These are phyloP conservation scores for Heliconius congener DNA, from an alignment of 1,140 invertebrate species.

Conservation along the genomic window DNA sequence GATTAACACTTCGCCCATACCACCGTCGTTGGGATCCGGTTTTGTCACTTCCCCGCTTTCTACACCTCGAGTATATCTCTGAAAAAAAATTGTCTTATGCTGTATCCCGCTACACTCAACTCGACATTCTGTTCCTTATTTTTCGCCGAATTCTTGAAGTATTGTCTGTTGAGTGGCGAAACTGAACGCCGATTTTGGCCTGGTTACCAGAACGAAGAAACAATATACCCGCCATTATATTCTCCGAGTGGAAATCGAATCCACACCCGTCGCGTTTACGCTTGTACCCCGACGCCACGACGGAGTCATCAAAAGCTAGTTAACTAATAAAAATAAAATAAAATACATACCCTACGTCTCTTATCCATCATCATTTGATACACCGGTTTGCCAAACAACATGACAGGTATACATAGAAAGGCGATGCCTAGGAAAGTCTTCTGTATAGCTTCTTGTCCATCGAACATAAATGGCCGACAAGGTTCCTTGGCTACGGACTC, in stretches of 20 bases:
- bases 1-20: conserved; percentile 92
- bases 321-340: not conserved
- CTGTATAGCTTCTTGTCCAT: conserved; percentile 89
- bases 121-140: too few relatives aligned
- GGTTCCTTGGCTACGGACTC: conserved; percentile 62
- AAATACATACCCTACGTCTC: conserved; percentile 53
- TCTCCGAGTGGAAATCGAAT: too few relatives aligned
- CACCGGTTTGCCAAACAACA: conserved; percentile 96
- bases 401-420: conserved; percentile 95
- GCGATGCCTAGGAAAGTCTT: conserved; percentile 91
- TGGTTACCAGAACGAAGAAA: too few relatives aligned
- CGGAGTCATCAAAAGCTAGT: not conserved
- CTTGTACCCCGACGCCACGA: not conserved
- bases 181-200: too few relatives aligned
- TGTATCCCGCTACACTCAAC: too few relatives aligned
- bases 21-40: conserved; percentile 84
- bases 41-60: conserved; percentile 63
- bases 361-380: conserved; percentile 84
- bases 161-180: too few relatives aligned
- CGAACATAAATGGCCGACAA: conserved; percentile 85
- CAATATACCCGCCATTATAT: too few relatives aligned
- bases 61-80: conserved; percentile 57
- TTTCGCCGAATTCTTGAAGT: too few relatives aligned
- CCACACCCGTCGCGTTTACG: too few relatives aligned
- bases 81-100: not conserved